Percentiles rank a stretch among this genome's conserved stretches.
These are phyloP conservation scores for Phasia obesa DNA, from an alignment of 2,888 invertebrate species.

Conservation along the genomic window DNA sequence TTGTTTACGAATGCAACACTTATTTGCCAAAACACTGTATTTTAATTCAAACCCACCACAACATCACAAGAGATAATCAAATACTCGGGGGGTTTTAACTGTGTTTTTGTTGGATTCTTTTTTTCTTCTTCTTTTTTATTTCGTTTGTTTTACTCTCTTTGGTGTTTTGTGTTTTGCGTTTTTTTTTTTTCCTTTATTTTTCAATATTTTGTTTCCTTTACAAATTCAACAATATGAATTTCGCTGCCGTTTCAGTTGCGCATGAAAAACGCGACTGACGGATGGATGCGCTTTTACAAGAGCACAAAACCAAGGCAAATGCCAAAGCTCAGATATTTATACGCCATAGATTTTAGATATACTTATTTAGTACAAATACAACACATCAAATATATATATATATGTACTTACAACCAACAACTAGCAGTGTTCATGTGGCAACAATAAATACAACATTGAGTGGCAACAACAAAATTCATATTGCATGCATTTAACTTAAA, in stretches of 20 bases:
- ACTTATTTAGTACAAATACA: not conserved
- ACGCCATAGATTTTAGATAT: constrained; percentile 5
- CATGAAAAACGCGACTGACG: constrained; percentile 72
- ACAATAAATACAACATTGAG: not conserved
- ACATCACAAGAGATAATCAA: constrained; percentile 11
- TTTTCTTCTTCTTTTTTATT: constrained; percentile 5
- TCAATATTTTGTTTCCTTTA: not conserved
- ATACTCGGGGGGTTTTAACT: constrained; percentile 18
- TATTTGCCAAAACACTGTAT: constrained; percentile 46
- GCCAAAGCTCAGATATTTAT: constrained; percentile 64
- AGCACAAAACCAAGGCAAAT: constrained; percentile 69
- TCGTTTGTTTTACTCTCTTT: constrained; percentile 19
- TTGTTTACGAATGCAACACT: constrained; percentile 58
- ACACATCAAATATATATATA: not conserved
- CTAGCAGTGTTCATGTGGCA: constrained; percentile 27
- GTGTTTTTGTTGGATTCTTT: not conserved
- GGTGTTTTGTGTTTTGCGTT: not conserved
- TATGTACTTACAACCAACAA: constrained; percentile 12
- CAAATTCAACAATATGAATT: constrained; percentile 55
- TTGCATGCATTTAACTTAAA: constrained; percentile 51
- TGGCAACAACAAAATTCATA: constrained; percentile 47
- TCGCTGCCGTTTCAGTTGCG: constrained; percentile 71
- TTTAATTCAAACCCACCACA: constrained; percentile 44
- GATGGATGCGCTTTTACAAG: constrained; percentile 69
- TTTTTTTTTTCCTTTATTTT: not conserved